Base-by-base conservation (phyloP, 2,888 invertebrate species). In the Bhutanitis thaidina region DNA sequence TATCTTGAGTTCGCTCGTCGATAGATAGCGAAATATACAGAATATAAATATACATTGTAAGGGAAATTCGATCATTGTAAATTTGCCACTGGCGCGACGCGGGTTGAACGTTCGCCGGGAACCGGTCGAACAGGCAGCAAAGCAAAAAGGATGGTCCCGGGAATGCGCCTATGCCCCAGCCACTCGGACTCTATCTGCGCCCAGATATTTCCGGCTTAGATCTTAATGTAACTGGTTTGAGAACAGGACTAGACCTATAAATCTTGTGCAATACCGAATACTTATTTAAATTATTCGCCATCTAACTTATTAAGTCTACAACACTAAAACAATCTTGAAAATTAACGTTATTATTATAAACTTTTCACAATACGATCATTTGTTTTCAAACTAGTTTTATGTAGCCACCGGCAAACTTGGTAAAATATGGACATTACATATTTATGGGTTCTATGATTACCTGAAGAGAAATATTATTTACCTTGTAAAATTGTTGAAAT, bases 51-150 rank as follows among this genome's bases (percentile, higher is more conserved):
- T 27, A 44, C 39, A 44, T 37, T 48, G 38, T 37, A 45, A 38
- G 36, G 52, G 46, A 55, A 49, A 49, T 53, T 53, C 39, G 48
- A 50, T 49, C 37, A 47, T 56, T 49, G 41, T 49, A 35, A 75
- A 74, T 82, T 80, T 67, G 78, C 81, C 71, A 78, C 64, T 65
- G 65, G 58, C 60, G 60, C 64, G 61, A 67, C 49, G 44, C 74
- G 80, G 80, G 86, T 67, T 87, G 83, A 87, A 87, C 77, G 87
- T 64, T 82, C 86, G 75, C 85, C 84, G 87, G 74, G 62, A 69
- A 73, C 62, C 36, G 56, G 52, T 41, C 44, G 52, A 15, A 36
- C 52, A 49, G 55, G 59, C 59, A 55, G 59, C 58, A 61, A 65
- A 62, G 75, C 72, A 78, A 74, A 77, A 80, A 83, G 79, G 76